Conservation (phyloP, 2,113 vertebrate species). For the Rhinogobius similis region DNA sequence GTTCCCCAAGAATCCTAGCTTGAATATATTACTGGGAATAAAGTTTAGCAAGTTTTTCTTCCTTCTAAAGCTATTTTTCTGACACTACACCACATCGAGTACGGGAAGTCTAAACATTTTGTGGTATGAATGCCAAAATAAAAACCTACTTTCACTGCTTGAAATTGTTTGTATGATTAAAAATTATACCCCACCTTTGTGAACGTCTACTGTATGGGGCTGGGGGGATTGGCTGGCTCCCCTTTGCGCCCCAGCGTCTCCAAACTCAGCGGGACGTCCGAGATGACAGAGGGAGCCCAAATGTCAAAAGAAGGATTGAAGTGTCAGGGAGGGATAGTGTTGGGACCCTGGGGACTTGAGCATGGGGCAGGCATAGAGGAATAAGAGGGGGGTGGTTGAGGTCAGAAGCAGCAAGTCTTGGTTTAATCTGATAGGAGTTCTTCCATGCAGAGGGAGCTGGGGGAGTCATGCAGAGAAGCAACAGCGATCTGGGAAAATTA, state of each 20-base stretch:
- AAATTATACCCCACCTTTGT: conserved; percentile 55
- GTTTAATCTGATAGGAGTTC: conserved; percentile 71
- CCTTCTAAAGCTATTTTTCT: conserved; percentile 35
- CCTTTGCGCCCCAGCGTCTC: conserved; percentile 45
- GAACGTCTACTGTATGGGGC: conserved; percentile 40
- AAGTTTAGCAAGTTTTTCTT: conserved; percentile 60
- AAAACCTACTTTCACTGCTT: not conserved
- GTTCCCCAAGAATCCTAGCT: conserved; percentile 68
- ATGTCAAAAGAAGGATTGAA: conserved; percentile 69
- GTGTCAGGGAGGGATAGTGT: conserved; percentile 37
- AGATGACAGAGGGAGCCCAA: conserved; percentile 67
- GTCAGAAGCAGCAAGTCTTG: conserved; percentile 55
- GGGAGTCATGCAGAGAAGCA: conserved; percentile 62
- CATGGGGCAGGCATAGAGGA: conserved; percentile 34
- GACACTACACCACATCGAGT: conserved; percentile 17
- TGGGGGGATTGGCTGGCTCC: conserved; percentile 36
- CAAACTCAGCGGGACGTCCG: conserved; percentile 58
- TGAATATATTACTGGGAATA: conserved; percentile 72
- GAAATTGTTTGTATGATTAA: conserved; percentile 27
- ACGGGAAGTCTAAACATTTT: conserved; percentile 21
- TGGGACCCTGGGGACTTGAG: conserved; percentile 46
- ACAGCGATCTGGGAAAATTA: conserved; percentile 71
- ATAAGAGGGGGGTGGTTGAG: conserved; percentile 31
- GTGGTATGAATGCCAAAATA: conserved; percentile 1
- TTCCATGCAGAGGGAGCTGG: conserved; percentile 67